Evolutionary conservation across 2,113 vertebrate species (phyloP), one percentile per base, ranked within the genome.

Genomic region (Manacus vitellinus): DNA sequence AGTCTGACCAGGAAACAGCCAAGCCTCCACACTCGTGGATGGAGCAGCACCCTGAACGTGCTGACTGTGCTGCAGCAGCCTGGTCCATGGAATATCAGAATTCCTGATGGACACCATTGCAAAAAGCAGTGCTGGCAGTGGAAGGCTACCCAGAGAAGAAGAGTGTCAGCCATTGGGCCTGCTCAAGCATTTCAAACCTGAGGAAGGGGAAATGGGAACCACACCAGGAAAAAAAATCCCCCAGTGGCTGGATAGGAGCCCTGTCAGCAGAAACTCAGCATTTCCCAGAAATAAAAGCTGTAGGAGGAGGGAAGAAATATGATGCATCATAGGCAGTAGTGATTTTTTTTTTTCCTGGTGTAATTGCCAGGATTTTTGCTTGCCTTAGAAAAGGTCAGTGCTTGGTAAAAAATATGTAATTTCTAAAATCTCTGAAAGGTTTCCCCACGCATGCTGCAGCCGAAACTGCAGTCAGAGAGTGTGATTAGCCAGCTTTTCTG

Each of bases 11-110:
- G 49, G 62, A 41, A 28, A 22, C 5, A 55, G 47, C 14, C 47
- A 52, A 59, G 43, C 55, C 37, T 43, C 24, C 21, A 12, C 0
- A 0, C 3, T 1, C 1, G 0, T 3, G 28, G 46, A 35, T 39
- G 47, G 31, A 75, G 66, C 12, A 2, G 43, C 16, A 30, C 8
- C 65, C 35, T 15, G 7, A 4, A 3, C 4, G 23, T 5, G 35
- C 56, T 37, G 61, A 4, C n/a, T 28, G 22, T 30, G 28, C 73
- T 6, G 2, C 19, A 74, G 63, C 12, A 54, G 35, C 55, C 25
- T 3, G 1, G 7, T 1, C 51, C 41, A 3, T 4, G 33, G 25
- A 1, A 1, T 5, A 4, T 31, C 28, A 20, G 22, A 30, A 4
- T 20, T 44, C 2, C 1, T 7, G 54, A 28, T 6, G 24, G 28